A percentile compares a stretch with the other conserved stretches of the same genome.
Conservation (phyloP, 2,888 invertebrate genomes). For the Hirtodrosophila confusa region DNA sequence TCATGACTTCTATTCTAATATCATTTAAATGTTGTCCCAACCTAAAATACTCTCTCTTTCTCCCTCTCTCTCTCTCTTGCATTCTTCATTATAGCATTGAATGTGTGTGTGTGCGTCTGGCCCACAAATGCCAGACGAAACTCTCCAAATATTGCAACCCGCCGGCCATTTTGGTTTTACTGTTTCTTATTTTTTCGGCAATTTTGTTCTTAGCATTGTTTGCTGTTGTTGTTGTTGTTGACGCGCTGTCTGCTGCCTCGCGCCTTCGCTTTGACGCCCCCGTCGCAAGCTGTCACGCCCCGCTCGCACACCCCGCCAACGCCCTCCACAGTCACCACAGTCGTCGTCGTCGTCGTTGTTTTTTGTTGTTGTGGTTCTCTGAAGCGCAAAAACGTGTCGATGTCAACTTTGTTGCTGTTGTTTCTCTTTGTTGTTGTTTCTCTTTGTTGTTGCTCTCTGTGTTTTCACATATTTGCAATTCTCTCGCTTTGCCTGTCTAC, state of each 20-base stretch:
- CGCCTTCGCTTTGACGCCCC: constrained; percentile 53
- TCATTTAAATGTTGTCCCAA: constrained; percentile 56
- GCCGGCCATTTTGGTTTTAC: constrained; percentile 69
- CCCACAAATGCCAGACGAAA: constrained; percentile 46
- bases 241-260: constrained; percentile 61
- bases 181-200: constrained; percentile 51
- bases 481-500: constrained; percentile 16
- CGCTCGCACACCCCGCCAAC: constrained; percentile 3
- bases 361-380: constrained; percentile 30
- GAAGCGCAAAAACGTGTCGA: constrained; percentile 75
- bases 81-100: constrained; percentile 1
- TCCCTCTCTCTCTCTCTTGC: constrained; percentile 5
- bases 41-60: constrained; percentile 7
- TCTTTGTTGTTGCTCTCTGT: constrained; percentile 22
- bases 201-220: constrained; percentile 62
- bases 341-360: constrained; percentile 10
- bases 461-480: constrained; percentile 38
- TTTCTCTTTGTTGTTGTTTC: constrained; percentile 25
- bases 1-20: constrained; percentile 75
- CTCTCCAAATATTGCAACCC: constrained; percentile 63
- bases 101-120: background rate
- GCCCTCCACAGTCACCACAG: constrained; percentile 9
- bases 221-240: constrained; percentile 35
- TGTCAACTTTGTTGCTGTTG: constrained; percentile 32
- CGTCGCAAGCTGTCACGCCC: constrained; percentile 29